Evolutionary conservation across 1,140 invertebrate genomes (phyloP).

Genomic region (Zophobas atratus): DNA sequence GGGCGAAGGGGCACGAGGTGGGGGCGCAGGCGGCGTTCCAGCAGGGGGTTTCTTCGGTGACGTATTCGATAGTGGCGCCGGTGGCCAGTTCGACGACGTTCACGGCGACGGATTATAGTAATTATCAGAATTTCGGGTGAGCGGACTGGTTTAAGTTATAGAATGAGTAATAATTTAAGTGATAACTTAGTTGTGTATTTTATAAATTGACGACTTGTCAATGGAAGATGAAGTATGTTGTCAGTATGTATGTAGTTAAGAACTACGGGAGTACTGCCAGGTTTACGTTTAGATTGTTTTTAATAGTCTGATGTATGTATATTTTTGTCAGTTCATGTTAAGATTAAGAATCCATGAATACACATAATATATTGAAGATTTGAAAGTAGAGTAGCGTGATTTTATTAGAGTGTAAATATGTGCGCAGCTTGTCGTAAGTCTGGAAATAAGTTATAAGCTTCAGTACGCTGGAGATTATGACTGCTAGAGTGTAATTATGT

Average conservation of each 20-base stretch:
- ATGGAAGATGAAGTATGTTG: no score
- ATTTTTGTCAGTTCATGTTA: slow-evolving; percentile 33
- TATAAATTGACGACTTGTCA: background rate
- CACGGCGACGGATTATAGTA: slow-evolving; percentile 39
- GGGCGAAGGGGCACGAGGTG: no score
- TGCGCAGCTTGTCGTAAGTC: slow-evolving; percentile 12
- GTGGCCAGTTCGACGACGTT: slow-evolving; percentile 31
- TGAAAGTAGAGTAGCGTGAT: background rate
- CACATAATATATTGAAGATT: slow-evolving; percentile 36
- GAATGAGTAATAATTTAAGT: slow-evolving; percentile 12
- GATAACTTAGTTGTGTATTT: slow-evolving; percentile 33
- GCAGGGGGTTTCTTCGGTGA: slow-evolving; percentile 16
- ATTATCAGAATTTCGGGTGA: slow-evolving; percentile 44
- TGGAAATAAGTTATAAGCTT: background rate
- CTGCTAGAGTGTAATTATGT: slow-evolving; percentile 8
- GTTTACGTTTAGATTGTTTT: slow-evolving; percentile 6
- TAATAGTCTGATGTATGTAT: slow-evolving; percentile 24
- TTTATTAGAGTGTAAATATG: slow-evolving; percentile 3
- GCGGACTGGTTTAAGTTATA: background rate
- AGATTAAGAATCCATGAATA: slow-evolving; percentile 33
- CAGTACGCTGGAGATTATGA: background rate
- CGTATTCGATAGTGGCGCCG: slow-evolving; percentile 45
- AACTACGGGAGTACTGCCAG: slow-evolving; percentile 12
- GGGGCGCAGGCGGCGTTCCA: slow-evolving; percentile 4
- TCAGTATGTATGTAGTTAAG: background rate